Evolutionary conservation across 2,113 vertebrate species (phyloP).

Genomic region (Verasper variegatus): DNA sequence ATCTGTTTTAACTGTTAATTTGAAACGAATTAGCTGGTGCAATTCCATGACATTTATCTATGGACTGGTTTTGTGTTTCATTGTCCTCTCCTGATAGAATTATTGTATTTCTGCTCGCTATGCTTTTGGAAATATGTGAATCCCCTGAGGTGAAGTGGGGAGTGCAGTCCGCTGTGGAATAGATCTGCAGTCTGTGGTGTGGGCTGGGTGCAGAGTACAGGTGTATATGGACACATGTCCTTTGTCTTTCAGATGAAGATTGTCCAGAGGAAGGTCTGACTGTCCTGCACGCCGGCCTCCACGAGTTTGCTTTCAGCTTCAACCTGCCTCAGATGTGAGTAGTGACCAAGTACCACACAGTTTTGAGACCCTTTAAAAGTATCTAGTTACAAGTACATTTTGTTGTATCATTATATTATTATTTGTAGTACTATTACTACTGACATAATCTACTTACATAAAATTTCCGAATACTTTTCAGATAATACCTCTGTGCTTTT

Average conservation of each 20-base stretch:
- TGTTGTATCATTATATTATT: too few relatives aligned
- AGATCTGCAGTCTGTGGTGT: neutral
- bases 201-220: neutral
- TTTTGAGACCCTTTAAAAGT: neutral
- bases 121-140: neutral
- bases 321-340: slow-evolving; percentile 99
- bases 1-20: too few relatives aligned
- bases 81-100: too few relatives aligned
- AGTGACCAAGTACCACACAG: neutral
- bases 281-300: slow-evolving; percentile 91
- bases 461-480: neutral
- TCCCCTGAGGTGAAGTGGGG: neutral
- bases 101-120: too few relatives aligned
- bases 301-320: slow-evolving; percentile 98
- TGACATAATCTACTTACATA: neutral
- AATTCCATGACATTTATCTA: too few relatives aligned
- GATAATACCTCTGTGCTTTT: neutral
- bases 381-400: neutral
- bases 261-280: slow-evolving; percentile 92
- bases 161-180: neutral
- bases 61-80: too few relatives aligned
- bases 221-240: neutral
- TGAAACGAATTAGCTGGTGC: too few relatives aligned
- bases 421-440: neutral
- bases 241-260: slow-evolving; percentile 89